Conservation (phyloP, 2,888 invertebrate species). For the Epinotia demarniana region DNA sequence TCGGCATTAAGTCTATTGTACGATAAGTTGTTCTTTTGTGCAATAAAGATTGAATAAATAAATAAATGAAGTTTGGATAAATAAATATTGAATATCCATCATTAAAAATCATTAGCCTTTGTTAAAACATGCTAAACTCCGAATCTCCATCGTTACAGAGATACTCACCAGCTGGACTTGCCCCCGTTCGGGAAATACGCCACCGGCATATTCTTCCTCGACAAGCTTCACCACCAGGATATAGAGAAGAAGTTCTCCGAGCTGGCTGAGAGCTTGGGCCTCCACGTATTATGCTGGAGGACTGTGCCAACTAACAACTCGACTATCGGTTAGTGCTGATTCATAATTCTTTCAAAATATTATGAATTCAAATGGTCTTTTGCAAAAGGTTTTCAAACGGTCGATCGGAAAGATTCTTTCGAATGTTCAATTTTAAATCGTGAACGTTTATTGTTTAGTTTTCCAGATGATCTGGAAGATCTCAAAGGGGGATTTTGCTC, state of each 20-base stretch:
- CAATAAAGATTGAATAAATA: too few relatives aligned
- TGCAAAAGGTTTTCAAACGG: neutral
- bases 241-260: constrained; percentile 92
- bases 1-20: too few relatives aligned
- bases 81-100: constrained; percentile 45
- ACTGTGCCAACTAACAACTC: constrained; percentile 95
- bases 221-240: constrained; percentile 91
- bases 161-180: constrained; percentile 91
- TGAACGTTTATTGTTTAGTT: neutral
- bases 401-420: constrained; percentile 6
- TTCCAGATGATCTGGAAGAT: neutral
- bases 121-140: neutral
- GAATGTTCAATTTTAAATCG: neutral
- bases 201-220: constrained; percentile 98
- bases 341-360: neutral
- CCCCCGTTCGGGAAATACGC: constrained; percentile 96
- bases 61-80: neutral
- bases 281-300: constrained; percentile 96
- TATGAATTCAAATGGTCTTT: neutral
- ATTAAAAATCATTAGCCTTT: neutral
- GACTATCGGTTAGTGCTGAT: constrained; percentile 88
- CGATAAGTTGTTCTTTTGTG: too few relatives aligned
- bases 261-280: constrained; percentile 91
- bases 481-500: neutral
- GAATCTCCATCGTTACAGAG: constrained; percentile 82